phyloP scores from a whole-genome alignment of 2,888 invertebrate species.

The Podabrus alpinus region DNA sequence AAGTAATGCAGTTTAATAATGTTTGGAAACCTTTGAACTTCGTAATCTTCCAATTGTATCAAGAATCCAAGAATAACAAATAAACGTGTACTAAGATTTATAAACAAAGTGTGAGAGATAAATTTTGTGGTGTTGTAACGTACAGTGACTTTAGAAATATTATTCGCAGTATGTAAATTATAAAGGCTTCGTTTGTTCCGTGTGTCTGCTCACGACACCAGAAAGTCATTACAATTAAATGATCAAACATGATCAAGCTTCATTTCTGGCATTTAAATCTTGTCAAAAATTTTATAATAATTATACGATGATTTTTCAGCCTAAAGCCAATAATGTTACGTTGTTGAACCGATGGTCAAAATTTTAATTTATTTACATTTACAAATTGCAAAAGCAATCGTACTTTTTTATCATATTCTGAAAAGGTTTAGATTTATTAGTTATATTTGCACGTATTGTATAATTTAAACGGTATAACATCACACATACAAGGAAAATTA shows the following conservation, averaged over 20 bases:
- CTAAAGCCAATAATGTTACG: conserved; percentile 1
- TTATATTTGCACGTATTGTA: neutral
- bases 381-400: neutral
- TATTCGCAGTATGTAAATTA: conserved; percentile 30
- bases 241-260: conserved; percentile 21
- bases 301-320: conserved; percentile 10
- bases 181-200: conserved; percentile 24
- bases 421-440: neutral
- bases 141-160: conserved; percentile 26
- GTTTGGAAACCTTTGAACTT: conserved; percentile 29
- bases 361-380: neutral
- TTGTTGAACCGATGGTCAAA: neutral
- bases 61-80: conserved; percentile 33
- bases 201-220: conserved; percentile 27
- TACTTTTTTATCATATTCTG: neutral
- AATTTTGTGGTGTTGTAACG: conserved; percentile 31
- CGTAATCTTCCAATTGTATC: conserved; percentile 38
- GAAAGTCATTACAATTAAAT: conserved; percentile 29
- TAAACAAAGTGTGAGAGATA: conserved; percentile 38
- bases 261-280: conserved; percentile 23
- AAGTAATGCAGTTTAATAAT: neutral
- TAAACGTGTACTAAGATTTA: conserved; percentile 36
- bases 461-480: neutral
- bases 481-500: neutral
- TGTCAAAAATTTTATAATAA: conserved; percentile 25